Conservation (phyloP, 2,113 vertebrate genomes). For the Chaenocephalus aceratus region DNA sequence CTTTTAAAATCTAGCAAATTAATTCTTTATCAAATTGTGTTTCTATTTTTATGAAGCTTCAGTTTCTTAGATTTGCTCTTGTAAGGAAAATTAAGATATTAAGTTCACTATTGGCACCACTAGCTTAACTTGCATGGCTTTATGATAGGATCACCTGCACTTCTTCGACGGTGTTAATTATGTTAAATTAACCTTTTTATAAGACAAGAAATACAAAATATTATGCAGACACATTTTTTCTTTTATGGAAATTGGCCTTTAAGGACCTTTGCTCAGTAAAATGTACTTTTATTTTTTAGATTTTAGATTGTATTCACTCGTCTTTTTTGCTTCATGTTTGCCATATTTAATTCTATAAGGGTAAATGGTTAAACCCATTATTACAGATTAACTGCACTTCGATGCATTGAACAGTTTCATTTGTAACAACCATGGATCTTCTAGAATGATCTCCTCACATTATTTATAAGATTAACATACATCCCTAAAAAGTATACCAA, state of each 20-base stretch:
- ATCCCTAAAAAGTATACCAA: neutral
- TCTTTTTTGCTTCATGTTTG: conserved; percentile 7
- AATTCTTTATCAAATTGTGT: neutral
- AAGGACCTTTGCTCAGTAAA: conserved; percentile 5
- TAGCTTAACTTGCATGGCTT: conserved; percentile 17
- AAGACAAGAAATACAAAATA: conserved; percentile 30
- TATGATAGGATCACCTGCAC: neutral
- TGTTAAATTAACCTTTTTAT: conserved; percentile 44
- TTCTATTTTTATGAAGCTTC: conserved; percentile 44
- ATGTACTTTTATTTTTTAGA: neutral
- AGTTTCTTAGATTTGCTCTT: conserved; percentile 26
- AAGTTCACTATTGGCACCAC: conserved; percentile 28
- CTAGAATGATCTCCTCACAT: neutral
- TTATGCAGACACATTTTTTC: conserved; percentile 6
- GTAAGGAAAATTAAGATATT: conserved; percentile 24
- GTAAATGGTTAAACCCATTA: neutral
- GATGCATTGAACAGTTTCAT: conserved; percentile 3
- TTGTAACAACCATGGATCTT: neutral
- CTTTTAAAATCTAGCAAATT: neutral
- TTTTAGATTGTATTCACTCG: neutral
- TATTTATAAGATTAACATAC: neutral
- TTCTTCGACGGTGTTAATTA: conserved; percentile 59
- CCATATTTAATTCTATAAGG: conserved; percentile 15
- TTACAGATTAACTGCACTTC: neutral
- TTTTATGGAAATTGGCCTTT: conserved; percentile 11